These are phyloP conservation scores for Nanger granti DNA, from an alignment of 2,113 vertebrate species.

Conservation along the genomic window DNA sequence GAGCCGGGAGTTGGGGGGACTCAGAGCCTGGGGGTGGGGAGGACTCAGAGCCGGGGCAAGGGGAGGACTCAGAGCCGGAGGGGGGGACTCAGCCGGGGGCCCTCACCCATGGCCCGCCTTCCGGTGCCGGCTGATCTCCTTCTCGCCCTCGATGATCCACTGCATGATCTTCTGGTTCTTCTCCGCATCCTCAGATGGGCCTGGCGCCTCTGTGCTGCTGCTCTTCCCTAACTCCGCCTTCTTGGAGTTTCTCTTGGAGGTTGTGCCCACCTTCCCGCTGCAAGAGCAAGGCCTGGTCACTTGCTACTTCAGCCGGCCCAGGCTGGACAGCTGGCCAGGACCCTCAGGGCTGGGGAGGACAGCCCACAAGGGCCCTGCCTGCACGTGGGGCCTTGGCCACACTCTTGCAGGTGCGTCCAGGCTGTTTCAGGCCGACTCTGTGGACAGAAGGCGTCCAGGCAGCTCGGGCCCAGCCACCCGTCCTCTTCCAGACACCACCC, in stretches of 20 bases:
- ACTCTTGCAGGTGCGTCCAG: fast-evolving
- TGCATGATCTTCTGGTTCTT: conserved; percentile 96
- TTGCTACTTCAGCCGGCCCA: neutral
- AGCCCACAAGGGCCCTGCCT: neutral
- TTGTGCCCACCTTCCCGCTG: conserved; percentile 86
- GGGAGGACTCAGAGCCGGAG: conserved; percentile 80
- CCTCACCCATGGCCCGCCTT: conserved; percentile 89
- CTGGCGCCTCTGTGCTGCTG: conserved; percentile 81
- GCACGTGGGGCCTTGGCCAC: fast-evolving
- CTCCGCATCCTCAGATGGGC: conserved; percentile 86
- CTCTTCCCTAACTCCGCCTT: conserved; percentile 84
- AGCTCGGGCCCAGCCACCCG: neutral
- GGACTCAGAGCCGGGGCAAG: conserved; percentile 77
- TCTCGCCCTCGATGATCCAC: conserved; percentile 98
- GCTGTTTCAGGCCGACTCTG: neutral
- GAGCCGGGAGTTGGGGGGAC: conserved; percentile 72
- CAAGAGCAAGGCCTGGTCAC: conserved; percentile 52
- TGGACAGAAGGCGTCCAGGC: neutral
- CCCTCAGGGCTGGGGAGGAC: neutral
- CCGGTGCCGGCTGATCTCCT: conserved; percentile 88
- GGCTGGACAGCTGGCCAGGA: neutral
- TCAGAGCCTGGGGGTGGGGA: conserved; percentile 83
- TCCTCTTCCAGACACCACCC: neutral
- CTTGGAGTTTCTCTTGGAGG: conserved; percentile 86
- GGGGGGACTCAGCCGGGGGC: neutral